Base-by-base conservation (phyloP, 2,888 invertebrate genomes). In the Cremastobaeus sp. region DNA sequence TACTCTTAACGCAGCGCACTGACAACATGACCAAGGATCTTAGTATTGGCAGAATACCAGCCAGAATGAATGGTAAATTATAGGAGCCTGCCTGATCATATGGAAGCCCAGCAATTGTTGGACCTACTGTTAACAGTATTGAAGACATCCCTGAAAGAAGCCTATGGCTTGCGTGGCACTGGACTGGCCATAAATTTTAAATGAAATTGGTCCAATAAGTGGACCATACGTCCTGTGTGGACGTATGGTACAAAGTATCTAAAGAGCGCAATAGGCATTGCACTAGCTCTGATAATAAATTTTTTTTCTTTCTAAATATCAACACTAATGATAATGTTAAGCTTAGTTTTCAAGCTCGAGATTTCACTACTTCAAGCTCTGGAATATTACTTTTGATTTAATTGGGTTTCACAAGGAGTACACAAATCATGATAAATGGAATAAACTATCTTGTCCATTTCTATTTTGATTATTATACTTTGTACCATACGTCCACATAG, bases 101-200 rank as follows among this genome's bases (percentile, higher is more conserved):
- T 5, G 94, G 88, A 77, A 91, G 89, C 76, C 95, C 96, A 25
- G 96, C 97, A 52, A 97, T 89, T 3, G 95, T 94, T 0, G 97
- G 96, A 0, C 97, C 97, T 28, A 95, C 87, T 0, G 95, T 96
- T 73, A 97, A 86, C 0, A 97, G 97, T 62, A 95, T 88, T 1
- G 97, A 95, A 74, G 96, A 95, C 70, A 97, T 88, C 1, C 96
- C 96, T 43, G 97, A 89, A 79, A 97, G 90, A 82, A 95, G 96
- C 97, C 97, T 79, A 97, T 96, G 0, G 96, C 97, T 87, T 97
- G 97, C 0, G 96, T 93, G 0, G 96, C 97, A 18, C 93, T 93
- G 6, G 85, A 84, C 32, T 91, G 91, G 0, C 97, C 97, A 78
- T 96, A 96, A 66, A 97, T 90, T 84, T 97, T 95, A 84, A 96